Base-by-base conservation (phyloP, 2,797 vertebrate species). In the Benthosema pterotum region DNA sequence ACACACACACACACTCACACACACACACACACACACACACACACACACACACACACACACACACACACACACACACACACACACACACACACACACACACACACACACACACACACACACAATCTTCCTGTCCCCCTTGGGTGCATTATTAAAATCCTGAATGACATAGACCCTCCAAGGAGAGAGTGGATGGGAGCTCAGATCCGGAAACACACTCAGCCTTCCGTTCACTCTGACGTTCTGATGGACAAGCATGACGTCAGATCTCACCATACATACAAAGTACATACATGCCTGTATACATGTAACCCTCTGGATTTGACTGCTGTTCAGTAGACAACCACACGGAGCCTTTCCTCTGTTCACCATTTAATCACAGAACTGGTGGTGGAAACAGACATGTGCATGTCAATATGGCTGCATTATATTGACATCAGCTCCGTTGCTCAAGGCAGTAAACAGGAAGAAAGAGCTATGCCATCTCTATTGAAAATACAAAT, bases 211-310 rank as follows among this genome's bases (percentile, higher is more conserved):
- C 76, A 43, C 66, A 64, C 57, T 54, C n/a, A 17, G 38, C n/a
- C 54, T 56, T 38, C 38, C n/a, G 15, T 56, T 52, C 43, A 17
- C 14, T 22, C 53, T 52, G 58, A 50, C 72, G 59, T 65, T 51
- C 56, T 73, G 73, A 81, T 51, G 64, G 77, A 75, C 57, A 48
- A 71, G 59, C 1, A n/a, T 56, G 67, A 75, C 63, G 61, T 78
- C 75, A 77, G 71, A 71, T 77, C 77, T 60, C 74, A 57, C 49
- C 48, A 84, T 79, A 85, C 79, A 77, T 71, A 64, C 64, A 85
- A 72, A 84, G 47, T 46, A 49, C 45, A 49, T 22, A 32, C 52
- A 32, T 22, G 19, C 50, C 22, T 25, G 22, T 25, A 25, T n/a
- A n/a, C n/a, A n/a, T n/a, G n/a, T n/a, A n/a, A n/a, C n/a, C n/a